Base-by-base conservation (phyloP, 2,113 vertebrate genomes). In the Apodemus sylvaticus region DNA sequence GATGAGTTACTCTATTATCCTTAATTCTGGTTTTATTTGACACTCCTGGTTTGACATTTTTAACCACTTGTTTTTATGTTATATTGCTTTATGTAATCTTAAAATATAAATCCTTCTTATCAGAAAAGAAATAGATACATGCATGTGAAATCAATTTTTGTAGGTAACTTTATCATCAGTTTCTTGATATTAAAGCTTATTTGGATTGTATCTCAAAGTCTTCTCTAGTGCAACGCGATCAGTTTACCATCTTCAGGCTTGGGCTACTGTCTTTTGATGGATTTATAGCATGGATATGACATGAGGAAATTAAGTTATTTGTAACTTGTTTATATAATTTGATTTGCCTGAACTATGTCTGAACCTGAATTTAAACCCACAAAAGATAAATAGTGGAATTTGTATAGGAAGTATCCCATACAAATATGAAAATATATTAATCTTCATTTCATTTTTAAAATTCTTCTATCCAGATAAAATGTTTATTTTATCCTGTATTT, bases 291-390 rank as follows among this genome's bases (percentile, higher is more conserved):
- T 96, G 83, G 62, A 86, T 31, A 97, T 74, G 97, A 87, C 74
- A 97, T 89, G 86, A 98, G 96, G 97, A 98, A 98, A 98, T 98
- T 51, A 95, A 97, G 95, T 97, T 97, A 98, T 98, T 98, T 96
- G 55, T 96, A 97, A 97, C 97, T 98, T 94, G 97, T 98, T 98
- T 98, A 85, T 96, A 34, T 97, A 98, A 98, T 96, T 96, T 81
- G 89, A 97, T 98, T 98, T 97, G 42, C 94, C 82, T 98, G 97
- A 96, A 97, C 94, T 98, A 94, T 48, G 96, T 97, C 68, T 98
- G 97, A 98, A 98, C 96, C 53, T 93, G 94, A 96, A 97, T 93
- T 79, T 93, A 96, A 96, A 97, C 36, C 87, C 97, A 91, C 90
- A 12, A 4, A 94, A 96, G 96, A 97, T 93, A 85, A 94, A 78